Evolutionary conservation across 2,797 vertebrate species (phyloP), one percentile per base, ranked within the genome.

Genomic region (Trematomus bernacchii): DNA sequence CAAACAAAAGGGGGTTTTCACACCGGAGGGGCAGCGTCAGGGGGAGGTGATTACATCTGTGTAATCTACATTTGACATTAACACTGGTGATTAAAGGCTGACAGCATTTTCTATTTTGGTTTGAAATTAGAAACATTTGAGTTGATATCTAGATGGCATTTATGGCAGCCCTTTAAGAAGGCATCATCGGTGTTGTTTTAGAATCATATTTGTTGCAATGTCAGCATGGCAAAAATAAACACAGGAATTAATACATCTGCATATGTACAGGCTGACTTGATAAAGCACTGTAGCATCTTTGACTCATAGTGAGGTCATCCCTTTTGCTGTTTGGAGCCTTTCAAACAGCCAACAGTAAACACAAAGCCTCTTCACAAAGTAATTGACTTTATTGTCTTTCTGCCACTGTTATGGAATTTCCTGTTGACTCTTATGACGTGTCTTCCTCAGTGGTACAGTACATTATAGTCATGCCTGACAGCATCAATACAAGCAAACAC

Each of bases 61-160:
- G 79, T 91, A 88, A 93, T 93, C 90, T 92, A 82, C 90, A 85
- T 88, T 87, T 94, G 92, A 94, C 92, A 94, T 94, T 94, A 86
- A 89, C 82, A 71, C 68, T 12, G 73, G 33, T 76, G 87, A 92
- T 90, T 82, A 85, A 83, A 80, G 71, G 81, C 76, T 66, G 89
- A 92, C 91, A 90, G 85, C 85, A 78, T 89, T 91, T 90, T 81
- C 84, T 88, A 54, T 83, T 77, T 78, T 66, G 75, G 82, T 82
- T 87, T 69, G 74, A 61, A 71, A 82, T 83, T 79, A 73, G 65
- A 82, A 85, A 79, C 19, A 23, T 77, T 88, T 76, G 67, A 70
- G 83, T 76, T 90, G 77, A 67, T 91, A 93, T 93, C 92, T 86
- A 84, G 83, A 80, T 94, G 92, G 80, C 91, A 94, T 94, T 94